These are phyloP conservation scores for Noctua janthina DNA, from an alignment of 2,888 invertebrate genomes.

Conservation along the genomic window DNA sequence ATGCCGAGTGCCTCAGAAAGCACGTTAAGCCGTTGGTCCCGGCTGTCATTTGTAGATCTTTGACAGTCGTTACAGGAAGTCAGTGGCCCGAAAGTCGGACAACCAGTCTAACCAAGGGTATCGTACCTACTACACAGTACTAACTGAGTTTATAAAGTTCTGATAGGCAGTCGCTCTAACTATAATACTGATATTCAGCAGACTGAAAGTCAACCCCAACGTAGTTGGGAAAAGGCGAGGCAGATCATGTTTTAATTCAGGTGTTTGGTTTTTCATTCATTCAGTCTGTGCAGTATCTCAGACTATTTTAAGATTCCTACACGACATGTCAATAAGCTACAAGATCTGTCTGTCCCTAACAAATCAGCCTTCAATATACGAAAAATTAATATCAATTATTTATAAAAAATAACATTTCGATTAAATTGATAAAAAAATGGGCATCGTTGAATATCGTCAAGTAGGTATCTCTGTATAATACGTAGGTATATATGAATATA, in stretches of 20 bases:
- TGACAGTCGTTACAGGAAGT: no score
- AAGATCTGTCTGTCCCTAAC: background rate
- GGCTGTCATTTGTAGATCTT: no score
- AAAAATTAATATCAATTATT: background rate
- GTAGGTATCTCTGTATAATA: background rate
- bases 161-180: no score
- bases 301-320: background rate
- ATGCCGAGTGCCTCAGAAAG: no score
- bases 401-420: background rate
- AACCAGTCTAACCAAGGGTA: no score
- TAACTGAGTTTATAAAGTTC: no score
- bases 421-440: background rate
- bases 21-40: no score
- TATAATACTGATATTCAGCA: no score
- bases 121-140: no score
- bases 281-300: background rate
- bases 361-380: background rate
- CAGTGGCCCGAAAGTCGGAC: no score
- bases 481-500: background rate
- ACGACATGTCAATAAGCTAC: background rate
- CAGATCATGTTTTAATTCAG: background rate
- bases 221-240: no score
- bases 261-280: background rate
- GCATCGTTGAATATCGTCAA: background rate
- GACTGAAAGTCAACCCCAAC: no score